Base-by-base conservation (phyloP, 2,113 vertebrate species). In the Hyla sarda region DNA sequence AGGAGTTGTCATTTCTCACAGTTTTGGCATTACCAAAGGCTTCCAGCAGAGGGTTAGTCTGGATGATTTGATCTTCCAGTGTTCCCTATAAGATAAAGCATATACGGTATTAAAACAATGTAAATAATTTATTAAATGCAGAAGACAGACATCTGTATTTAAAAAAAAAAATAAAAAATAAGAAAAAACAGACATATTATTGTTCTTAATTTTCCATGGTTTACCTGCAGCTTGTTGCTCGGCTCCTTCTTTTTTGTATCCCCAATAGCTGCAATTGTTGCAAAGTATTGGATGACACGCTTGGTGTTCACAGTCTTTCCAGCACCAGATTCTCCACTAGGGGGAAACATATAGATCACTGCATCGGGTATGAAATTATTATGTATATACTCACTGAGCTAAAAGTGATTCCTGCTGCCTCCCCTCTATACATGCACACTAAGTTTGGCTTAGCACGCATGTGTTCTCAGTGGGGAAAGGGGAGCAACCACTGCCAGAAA, bases 1-100 rank as follows among this genome's bases (percentile, higher is more conserved):
- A 95, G 6, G 95, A 95, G 90, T 95, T 95, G 92, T 95, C 93
- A 0, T 95, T 95, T 88, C 95, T 94, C 89, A 95, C 90, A 0
- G 94, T 95, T 90, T 95, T 95, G 58, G 93, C 94, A 0, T 95
- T 95, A 50, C 94, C 94, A 87, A 93, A 93, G 78, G 92, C 92
- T 84, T 93, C 92, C 50, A 93, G 83, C 12, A 93, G 79, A 0
- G 94, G 93, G 41, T 95, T 95, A 75, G 95, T 93, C 25, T 93
- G 91, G 86, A 94, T 94, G 88, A 95, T 95, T 50, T 95, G 94
- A 89, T 95, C 94, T 75, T 95, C 95, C 76, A 95, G 90, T 0
- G 93, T 95, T 56, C 93, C 94, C 94, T 95, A 83, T 10, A 6
- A n/a, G n/a, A 78, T 7, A 67, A 30, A 32, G 28, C 14, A 32